Percentiles rank a stretch among this genome's conserved stretches.
Evolutionary conservation across 2,797 vertebrate species (phyloP).

Genomic region (Echeneis naucrates): DNA sequence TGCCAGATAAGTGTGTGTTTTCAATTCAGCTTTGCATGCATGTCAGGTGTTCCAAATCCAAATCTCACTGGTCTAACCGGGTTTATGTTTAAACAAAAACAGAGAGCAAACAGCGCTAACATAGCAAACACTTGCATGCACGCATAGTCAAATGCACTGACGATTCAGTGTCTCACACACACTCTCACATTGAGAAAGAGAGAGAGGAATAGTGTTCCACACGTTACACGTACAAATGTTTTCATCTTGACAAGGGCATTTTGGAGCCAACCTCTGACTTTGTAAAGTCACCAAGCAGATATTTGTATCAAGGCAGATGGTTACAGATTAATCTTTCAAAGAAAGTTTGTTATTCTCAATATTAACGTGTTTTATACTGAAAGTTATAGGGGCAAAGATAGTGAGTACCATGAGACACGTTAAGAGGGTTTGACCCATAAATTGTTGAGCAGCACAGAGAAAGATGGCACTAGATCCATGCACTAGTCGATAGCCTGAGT

Average conservation of each 20-base stretch:
- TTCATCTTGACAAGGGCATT: constrained; percentile 19
- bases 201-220: no score
- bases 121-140: constrained; percentile 35
- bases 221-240: neutral
- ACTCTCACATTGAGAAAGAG: no score
- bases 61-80: constrained; percentile 69
- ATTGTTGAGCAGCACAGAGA: constrained; percentile 27
- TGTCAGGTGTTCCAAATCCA: constrained; percentile 57
- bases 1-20: constrained; percentile 55
- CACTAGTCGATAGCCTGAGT: no score
- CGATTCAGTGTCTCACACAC: constrained; percentile 20
- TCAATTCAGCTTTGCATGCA: constrained; percentile 64
- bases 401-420: constrained; percentile 13
- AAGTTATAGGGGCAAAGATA: constrained; percentile 19
- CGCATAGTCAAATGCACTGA: constrained; percentile 25
- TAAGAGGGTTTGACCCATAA: constrained; percentile 27
- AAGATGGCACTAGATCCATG: constrained; percentile 23
- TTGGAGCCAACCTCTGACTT: constrained; percentile 20
- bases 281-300: constrained; percentile 31
- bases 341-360: constrained; percentile 23
- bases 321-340: constrained; percentile 24
- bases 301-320: constrained; percentile 37
- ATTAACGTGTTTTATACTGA: constrained; percentile 35
- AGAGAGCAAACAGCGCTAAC: constrained; percentile 61
- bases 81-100: constrained; percentile 80